Evolutionary conservation across 2,888 invertebrate species (phyloP), one percentile per base, ranked within the genome.

Genomic region (Dyspetes luteomarginatus): DNA sequence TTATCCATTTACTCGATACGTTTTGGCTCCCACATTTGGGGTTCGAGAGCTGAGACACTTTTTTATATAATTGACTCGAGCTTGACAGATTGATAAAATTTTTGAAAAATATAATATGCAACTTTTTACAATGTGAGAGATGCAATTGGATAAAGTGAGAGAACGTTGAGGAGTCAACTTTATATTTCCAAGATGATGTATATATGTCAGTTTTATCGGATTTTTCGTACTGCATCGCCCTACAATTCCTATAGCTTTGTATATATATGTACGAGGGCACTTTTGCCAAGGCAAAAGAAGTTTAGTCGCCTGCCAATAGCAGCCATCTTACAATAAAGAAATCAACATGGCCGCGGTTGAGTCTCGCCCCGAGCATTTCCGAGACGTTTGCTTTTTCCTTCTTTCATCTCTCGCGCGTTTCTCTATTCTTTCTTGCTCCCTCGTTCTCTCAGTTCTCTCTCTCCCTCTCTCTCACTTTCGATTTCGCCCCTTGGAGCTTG

Each of bases 311-410:
- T 90, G 91, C 90, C 90, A 90, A 87, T 90, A 90, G 91, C 91
- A 90, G 91, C 91, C 90, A 90, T 90, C 88, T 88, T 90, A 90
- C 88, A 88, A 91, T 89, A 90, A 90, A 90, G 91, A 91, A 91
- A 90, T 91, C 90, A 92, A 90, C 91, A 92, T 92, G 91, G 91
- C 91, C 88, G 90, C 87, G 85, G 81, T 84, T 81, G 74, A 65
- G 76, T 82, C 78, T 82, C 79, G 82, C 83, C 84, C 50, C 68
- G 73, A 78, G 78, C 75, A 68, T 82, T 82, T 67, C 72, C 77
- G 74, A 80, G 76, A 76, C 72, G 75, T 65, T 72, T 67, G 74
- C 80, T 67, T 55, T 71, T 82, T 83, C 71, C 75, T 77, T 84
- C 84, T 76, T 80, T 84, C 82, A 84, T 91, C 90, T 90, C 88